These are phyloP conservation scores for Amphilophus citrinellus DNA, from an alignment of 2,113 vertebrate species.

Conservation along the genomic window DNA sequence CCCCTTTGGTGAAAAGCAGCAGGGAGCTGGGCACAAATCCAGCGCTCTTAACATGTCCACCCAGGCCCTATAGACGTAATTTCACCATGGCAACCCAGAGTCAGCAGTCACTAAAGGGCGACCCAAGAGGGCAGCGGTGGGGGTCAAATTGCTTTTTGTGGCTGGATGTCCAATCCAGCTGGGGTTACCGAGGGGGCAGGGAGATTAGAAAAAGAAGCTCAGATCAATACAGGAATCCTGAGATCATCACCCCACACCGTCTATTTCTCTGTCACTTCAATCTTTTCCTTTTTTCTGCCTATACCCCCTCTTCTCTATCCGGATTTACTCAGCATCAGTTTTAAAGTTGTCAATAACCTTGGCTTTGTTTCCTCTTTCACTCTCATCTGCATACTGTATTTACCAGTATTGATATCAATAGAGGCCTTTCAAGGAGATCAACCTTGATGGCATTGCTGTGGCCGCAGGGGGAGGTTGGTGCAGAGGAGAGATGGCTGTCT, in stretches of 20 bases:
- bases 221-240: conserved; percentile 63
- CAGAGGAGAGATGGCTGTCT: background rate
- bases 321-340: background rate
- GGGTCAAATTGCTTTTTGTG: conserved; percentile 72
- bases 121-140: conserved; percentile 50
- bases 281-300: background rate
- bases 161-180: conserved; percentile 51
- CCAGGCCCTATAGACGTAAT: conserved; percentile 34
- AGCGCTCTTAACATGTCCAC: conserved; percentile 35
- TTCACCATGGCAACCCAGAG: conserved; percentile 63
- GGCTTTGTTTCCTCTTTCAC: background rate
- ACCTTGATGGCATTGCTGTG: conserved; percentile 22
- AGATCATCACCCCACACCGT: conserved; percentile 12
- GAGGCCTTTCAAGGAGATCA: conserved; percentile 11
- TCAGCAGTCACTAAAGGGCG: conserved; percentile 62
- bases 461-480: background rate
- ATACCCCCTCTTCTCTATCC: background rate
- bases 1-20: conserved; percentile 30
- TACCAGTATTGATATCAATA: background rate
- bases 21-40: conserved; percentile 30
- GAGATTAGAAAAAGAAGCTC: conserved; percentile 54
- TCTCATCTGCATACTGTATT: background rate
- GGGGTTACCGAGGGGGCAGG: conserved; percentile 59
- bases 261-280: background rate
- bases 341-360: background rate